phyloP scores from a whole-genome alignment of 2,797 vertebrate genomes.

The Hydrocynus forskahlii region DNA sequence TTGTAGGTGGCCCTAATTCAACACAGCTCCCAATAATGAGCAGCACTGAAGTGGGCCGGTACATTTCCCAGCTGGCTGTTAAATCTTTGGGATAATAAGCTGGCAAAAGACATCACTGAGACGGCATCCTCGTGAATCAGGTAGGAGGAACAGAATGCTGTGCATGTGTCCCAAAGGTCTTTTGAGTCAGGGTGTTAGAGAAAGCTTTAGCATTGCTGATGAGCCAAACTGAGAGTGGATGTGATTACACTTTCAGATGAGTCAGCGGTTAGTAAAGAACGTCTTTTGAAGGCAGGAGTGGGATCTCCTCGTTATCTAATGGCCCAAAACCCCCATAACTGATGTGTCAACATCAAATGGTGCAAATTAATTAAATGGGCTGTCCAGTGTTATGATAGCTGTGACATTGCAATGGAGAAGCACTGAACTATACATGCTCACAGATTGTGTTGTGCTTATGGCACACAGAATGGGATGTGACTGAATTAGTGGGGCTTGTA shows the following conservation, averaged over 20 bases:
- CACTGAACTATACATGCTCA: background rate
- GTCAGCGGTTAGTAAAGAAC: conserved; percentile 52
- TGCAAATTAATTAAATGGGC: conserved; percentile 51
- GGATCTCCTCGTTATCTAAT: conserved; percentile 55
- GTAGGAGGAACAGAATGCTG: conserved; percentile 14
- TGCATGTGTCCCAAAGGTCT: conserved; percentile 14
- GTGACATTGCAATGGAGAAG: conserved; percentile 11
- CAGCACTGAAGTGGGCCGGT: background rate
- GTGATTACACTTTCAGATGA: conserved; percentile 49
- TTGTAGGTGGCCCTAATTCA: background rate
- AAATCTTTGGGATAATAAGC: background rate
- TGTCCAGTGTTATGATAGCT: conserved; percentile 33
- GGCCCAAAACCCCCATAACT: conserved; percentile 48
- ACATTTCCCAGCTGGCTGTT: background rate
- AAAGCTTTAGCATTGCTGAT: conserved; percentile 33
- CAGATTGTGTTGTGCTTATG: background rate
- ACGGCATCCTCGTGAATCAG: conserved; percentile 4
- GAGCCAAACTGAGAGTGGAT: conserved; percentile 30
- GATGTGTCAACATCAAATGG: conserved; percentile 59
- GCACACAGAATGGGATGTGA: background rate
- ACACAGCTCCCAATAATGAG: background rate
- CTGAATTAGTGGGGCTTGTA: background rate
- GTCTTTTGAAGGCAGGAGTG: conserved; percentile 47
- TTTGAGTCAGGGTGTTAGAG: conserved; percentile 8
- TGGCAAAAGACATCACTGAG: conserved; percentile 52